Conservation (phyloP, 2,797 vertebrate genomes). For the Sparus aurata region DNA sequence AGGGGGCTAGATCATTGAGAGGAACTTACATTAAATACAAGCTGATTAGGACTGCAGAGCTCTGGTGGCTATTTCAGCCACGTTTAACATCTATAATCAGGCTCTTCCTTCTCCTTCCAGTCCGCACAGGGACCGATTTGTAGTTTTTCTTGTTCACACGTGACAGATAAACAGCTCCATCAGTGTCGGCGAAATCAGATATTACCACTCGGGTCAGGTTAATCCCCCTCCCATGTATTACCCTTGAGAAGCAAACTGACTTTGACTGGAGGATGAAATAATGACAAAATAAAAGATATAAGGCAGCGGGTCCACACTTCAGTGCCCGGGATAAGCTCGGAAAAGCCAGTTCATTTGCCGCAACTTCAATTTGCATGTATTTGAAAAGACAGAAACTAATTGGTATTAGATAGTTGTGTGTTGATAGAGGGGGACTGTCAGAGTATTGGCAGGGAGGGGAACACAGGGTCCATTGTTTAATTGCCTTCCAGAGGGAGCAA, state of each 20-base stretch:
- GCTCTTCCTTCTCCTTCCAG: background rate
- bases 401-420: conserved; percentile 75
- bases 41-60: conserved; percentile 51
- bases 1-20: conserved; percentile 83
- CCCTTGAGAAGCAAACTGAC: conserved; percentile 60
- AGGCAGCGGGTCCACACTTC: conserved; percentile 60
- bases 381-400: conserved; percentile 81
- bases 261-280: conserved; percentile 70
- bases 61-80: conserved; percentile 21
- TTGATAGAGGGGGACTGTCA: conserved; percentile 67
- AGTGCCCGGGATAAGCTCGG: conserved; percentile 70
- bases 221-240: conserved; percentile 65
- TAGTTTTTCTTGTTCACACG: conserved; percentile 39
- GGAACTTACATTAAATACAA: conserved; percentile 60
- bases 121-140: conserved; percentile 15
- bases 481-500: conserved; percentile 62
- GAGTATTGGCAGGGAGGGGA: conserved; percentile 66
- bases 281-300: conserved; percentile 73
- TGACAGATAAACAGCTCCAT: conserved; percentile 65
- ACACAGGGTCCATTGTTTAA: conserved; percentile 72
- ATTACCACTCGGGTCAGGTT: conserved; percentile 60
- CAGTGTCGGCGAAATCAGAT: conserved; percentile 62
- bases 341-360: conserved; percentile 76
- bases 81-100: conserved; percentile 17
- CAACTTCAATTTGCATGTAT: conserved; percentile 80